Evolutionary conservation across 2,113 vertebrate species (phyloP), one percentile per base, ranked within the genome.

Genomic region (Taurulus bubalis): DNA sequence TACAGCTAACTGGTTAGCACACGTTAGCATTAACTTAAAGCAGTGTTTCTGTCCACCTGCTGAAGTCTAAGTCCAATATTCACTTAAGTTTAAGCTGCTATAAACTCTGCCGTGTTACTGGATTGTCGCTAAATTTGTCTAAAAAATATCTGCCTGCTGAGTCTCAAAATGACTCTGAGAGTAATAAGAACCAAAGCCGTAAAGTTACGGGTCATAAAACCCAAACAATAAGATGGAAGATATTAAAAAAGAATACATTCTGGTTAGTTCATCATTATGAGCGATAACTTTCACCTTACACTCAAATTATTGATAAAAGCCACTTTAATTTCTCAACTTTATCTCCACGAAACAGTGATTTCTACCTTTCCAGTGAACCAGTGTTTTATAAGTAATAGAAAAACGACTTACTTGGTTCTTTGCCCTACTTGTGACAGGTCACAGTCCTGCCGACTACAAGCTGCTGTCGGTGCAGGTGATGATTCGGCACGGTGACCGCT

Each of bases 401-500:
- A 5, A 47, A 47, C 4, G 2, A 47, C 18, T 47, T 6, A 5
- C 5, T 1, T 47, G 16, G 45, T 18, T 47, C 5, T 58, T 56
- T 12, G 6, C 53, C 12, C n/a, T 12, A 56, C n/a, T 4, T 24
- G 10, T 24, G 14, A 6, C 30, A 99, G 98, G 98, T 90, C 97
- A 99, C 40, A 97, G 96, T 72, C 98, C 96, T 16, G 96, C 96
- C 32, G 97, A 98, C 88, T 98, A 98, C 89, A 97, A 96, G 90
- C 93, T 99, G 80, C 92, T 98, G 70, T 97, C 97, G 0, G 97
- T 97, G 62, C 97, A 99, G 3, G 96, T 98, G 91, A 95, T 99
- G 94, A 98, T 99, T 91, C 97, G 98, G 22, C 98, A 99, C 2
- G 98, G 98, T 0, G 98, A 99, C 89, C 95, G 98, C 66, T 99